Conservation (phyloP, 2,797 vertebrate species). For the Kryptolebias ocellatus region DNA sequence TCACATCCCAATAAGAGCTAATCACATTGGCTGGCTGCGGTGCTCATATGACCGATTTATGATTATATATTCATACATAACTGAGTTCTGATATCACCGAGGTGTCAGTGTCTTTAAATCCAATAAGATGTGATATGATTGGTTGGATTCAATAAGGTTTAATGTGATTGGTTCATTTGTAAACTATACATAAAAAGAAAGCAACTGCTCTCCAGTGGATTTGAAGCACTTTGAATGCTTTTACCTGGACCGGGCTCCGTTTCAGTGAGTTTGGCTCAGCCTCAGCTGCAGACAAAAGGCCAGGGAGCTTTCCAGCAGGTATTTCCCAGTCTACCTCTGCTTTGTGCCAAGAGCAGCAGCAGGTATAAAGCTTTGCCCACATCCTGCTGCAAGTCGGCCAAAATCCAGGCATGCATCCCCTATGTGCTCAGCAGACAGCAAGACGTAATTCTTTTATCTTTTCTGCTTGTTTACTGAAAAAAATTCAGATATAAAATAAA, state of each 20-base stretch:
- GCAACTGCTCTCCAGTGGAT: constrained; percentile 35
- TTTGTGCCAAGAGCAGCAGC: constrained; percentile 45
- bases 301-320: constrained; percentile 53
- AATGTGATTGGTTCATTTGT: constrained; percentile 62
- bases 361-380: constrained; percentile 55
- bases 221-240: constrained; percentile 26
- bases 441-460: not conserved
- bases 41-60: constrained; percentile 59
- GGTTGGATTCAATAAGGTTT: constrained; percentile 60
- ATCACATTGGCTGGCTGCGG: constrained; percentile 50
- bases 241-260: constrained; percentile 17
- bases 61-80: constrained; percentile 64
- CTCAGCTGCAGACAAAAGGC: constrained; percentile 35
- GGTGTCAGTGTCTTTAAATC: constrained; percentile 44
- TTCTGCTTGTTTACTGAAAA: not conserved
- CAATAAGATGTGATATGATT: constrained; percentile 64
- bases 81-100: constrained; percentile 57
- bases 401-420: constrained; percentile 33
- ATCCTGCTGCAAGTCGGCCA: constrained; percentile 44
- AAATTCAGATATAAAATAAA: not conserved
- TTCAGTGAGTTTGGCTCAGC: constrained; percentile 17
- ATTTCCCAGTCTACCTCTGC: constrained; percentile 49
- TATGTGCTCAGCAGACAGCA: constrained; percentile 3
- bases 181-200: constrained; percentile 48
- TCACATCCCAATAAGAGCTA: constrained; percentile 61